Evolutionary conservation across 1,140 invertebrate species (phyloP), one percentile per base, ranked within the genome.

Genomic region (Drosophila tani): DNA sequence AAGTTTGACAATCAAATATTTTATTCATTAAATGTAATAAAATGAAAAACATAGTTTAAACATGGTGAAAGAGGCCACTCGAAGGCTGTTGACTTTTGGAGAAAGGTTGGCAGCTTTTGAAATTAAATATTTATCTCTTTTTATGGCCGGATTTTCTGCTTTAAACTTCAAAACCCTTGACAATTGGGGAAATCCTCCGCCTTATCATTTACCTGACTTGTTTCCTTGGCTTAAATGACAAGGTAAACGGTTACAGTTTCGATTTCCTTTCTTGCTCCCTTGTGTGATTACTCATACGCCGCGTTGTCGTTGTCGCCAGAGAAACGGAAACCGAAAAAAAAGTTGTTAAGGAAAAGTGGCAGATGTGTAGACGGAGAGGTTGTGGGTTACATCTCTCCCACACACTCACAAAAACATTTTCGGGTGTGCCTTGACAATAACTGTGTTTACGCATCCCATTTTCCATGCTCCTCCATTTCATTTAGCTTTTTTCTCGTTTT

Each of bases 211-310:
- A 11, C 19, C 1, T 21, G n/a, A 12, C 40, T 60, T 8, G 15
- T 35, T 47, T 60, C 40, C 21, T 19, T 27, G 46, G 24, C 7
- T 6, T 14, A 53, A 69, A 59, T 78, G 68, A 75, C 82, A 75
- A 66, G 68, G 79, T 81, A 78, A 84, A 84, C 78, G 80, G 64
- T 81, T 73, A 49, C 56, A 65, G 59, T 87, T 73, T 80, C 83
- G 83, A 82, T 63, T 76, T 53, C 57, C 41, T 60, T 46, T 38
- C 43, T 27, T 62, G 73, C 19, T 55, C 56, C 41, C 47, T 19
- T 63, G 58, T 82, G 64, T 46, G 59, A 90, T 90, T 84, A 76
- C 81, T 81, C 78, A 88, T 88, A 88, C 85, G 79, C 65, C 79
- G 51, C 19, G 85, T 85, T 66, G 64, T 32, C 50, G 53, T 43